A percentile compares a stretch with the other conserved stretches of the same genome.
Conservation (phyloP, 2,797 vertebrate genomes). For the Australoheros facetus region DNA sequence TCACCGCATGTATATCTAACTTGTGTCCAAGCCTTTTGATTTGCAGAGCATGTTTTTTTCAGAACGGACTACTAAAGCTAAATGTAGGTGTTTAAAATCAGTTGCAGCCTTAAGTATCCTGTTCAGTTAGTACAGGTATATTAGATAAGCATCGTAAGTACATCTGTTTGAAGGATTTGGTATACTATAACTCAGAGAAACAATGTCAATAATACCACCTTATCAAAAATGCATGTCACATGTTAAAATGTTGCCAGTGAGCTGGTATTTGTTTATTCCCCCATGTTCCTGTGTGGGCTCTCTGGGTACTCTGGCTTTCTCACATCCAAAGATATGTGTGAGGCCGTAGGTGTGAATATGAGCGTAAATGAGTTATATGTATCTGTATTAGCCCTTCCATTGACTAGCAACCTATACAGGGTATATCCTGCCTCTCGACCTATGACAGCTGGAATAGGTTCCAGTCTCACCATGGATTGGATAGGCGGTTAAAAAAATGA, state of each 20-base stretch:
- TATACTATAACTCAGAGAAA: constrained; percentile 34
- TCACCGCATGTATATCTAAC: constrained; percentile 33
- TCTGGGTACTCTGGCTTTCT: neutral
- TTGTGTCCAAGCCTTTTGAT: constrained; percentile 30
- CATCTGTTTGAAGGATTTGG: constrained; percentile 16
- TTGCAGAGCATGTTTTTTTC: constrained; percentile 31
- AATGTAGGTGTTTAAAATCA: constrained; percentile 28
- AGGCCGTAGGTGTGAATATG: neutral
- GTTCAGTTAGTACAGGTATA: neutral
- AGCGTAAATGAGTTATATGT: neutral
- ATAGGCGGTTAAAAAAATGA: neutral
- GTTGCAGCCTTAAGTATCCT: constrained; percentile 4
- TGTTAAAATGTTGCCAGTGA: constrained; percentile 14
- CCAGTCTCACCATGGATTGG: neutral
- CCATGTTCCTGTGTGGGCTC: neutral
- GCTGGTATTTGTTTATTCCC: neutral
- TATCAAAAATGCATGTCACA: constrained; percentile 69
- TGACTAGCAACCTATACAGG: neutral
- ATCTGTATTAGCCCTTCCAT: too few species aligned
- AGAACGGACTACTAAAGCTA: constrained; percentile 20
- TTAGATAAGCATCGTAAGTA: neutral
- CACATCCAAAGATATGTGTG: neutral
- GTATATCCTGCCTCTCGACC: neutral
- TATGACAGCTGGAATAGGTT: too few species aligned
- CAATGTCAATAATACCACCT: constrained; percentile 42